phyloP scores from a whole-genome alignment of 2,797 vertebrate genomes.

The Catamblyrhynchus diadema region DNA sequence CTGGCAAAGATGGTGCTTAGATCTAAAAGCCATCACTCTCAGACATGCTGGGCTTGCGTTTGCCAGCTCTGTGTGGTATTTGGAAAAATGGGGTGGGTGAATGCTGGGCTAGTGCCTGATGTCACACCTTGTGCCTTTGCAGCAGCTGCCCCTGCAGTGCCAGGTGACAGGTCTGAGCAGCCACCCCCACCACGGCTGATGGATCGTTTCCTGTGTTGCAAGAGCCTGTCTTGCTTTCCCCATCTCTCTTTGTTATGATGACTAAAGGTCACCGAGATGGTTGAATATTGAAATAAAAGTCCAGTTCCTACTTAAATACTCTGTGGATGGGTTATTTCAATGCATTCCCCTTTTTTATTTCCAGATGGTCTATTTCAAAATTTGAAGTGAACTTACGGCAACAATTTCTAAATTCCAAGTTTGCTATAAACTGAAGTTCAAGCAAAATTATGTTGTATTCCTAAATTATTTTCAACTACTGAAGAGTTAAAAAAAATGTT shows the following conservation, averaged over 20 bases:
- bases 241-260: rapidly evolving
- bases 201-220: not conserved
- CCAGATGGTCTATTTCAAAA: not conserved
- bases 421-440: not conserved
- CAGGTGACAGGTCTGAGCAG: not conserved
- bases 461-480: not conserved
- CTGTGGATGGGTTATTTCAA: not conserved
- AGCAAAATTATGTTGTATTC: not conserved
- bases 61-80: not conserved
- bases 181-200: not conserved
- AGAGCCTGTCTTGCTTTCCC: not conserved
- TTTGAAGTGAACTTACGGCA: not conserved
- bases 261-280: not conserved
- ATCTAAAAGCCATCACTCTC: not conserved
- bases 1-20: not conserved
- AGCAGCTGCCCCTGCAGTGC: not conserved
- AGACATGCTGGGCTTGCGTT: rapidly evolving
- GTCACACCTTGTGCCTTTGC: not conserved
- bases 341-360: not conserved
- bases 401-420: not conserved
- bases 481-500: not conserved
- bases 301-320: not conserved
- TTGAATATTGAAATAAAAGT: not conserved
- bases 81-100: rapidly evolving
- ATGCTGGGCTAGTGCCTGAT: not conserved